Percentiles rank a stretch among this genome's conserved stretches.
phyloP scores from a whole-genome alignment of 2,888 invertebrate genomes.

The Perizoma affinitatum region DNA sequence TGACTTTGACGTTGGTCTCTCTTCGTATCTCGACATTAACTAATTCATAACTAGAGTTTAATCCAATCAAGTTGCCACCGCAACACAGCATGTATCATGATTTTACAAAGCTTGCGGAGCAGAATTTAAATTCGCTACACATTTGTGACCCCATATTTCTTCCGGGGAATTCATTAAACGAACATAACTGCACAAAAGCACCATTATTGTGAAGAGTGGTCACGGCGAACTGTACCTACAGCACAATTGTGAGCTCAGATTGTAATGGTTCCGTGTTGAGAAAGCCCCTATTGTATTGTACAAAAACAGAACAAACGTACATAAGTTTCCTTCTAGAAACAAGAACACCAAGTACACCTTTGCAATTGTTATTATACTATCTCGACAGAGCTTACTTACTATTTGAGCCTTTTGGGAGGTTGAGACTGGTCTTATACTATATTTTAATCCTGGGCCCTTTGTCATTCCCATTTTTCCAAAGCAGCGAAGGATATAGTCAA shows the following conservation, averaged over 20 bases:
- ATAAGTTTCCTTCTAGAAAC: slow-evolving; percentile 7
- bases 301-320: slow-evolving; percentile 16
- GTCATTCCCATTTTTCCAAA: no score
- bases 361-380: no score
- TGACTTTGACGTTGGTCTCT: no score
- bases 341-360: not conserved
- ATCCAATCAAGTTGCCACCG: not conserved
- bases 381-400: no score
- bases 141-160: slow-evolving; percentile 50
- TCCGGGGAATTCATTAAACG: slow-evolving; percentile 50
- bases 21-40: no score
- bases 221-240: slow-evolving; percentile 35
- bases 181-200: slow-evolving; percentile 41
- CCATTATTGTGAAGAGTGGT: slow-evolving; percentile 42
- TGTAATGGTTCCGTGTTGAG: slow-evolving; percentile 19
- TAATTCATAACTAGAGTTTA: no score
- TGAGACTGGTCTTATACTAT: no score
- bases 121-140: slow-evolving; percentile 46
- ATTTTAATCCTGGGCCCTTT: no score
- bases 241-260: slow-evolving; percentile 29
- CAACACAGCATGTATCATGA: slow-evolving; percentile 19
- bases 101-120: slow-evolving; percentile 25
- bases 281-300: slow-evolving; percentile 18
- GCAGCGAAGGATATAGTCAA: no score
- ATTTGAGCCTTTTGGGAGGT: no score